Conservation (phyloP, 2,113 vertebrate species). For the Lichenostomus cassidix region DNA sequence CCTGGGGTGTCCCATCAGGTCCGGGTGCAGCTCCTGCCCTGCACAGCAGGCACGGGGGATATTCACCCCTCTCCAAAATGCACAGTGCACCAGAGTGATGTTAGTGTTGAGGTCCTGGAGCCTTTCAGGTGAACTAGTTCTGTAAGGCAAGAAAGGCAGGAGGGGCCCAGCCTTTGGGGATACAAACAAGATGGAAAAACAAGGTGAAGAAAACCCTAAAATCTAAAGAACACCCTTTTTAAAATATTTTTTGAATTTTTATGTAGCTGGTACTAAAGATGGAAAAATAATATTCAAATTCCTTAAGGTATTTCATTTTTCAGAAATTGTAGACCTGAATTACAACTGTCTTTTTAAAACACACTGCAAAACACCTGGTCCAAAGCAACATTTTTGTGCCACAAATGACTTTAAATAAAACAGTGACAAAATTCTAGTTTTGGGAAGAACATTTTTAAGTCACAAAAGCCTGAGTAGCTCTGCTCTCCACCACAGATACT, state of each 20-base stretch:
- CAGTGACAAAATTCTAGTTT: not conserved
- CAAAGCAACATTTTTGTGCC: not conserved
- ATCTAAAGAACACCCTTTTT: not conserved
- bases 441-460: not conserved
- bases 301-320: not conserved
- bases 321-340: not conserved
- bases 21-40: not conserved
- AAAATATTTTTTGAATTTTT: not conserved
- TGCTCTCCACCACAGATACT: not conserved
- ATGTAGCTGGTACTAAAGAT: not conserved
- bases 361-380: not conserved
- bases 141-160: not conserved
- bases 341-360: not conserved
- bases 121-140: not conserved
- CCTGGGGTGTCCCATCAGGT: not conserved
- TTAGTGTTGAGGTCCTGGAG: not conserved
- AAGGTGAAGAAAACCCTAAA: not conserved
- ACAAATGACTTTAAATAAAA: not conserved
- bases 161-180: not conserved
- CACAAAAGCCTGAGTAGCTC: not conserved
- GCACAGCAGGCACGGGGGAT: rapidly evolving
- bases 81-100: not conserved
- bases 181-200: not conserved
- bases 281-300: not conserved
- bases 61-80: not conserved